phyloP scores from a whole-genome alignment of 2,888 invertebrate species.

The Nymphalis c-album region DNA sequence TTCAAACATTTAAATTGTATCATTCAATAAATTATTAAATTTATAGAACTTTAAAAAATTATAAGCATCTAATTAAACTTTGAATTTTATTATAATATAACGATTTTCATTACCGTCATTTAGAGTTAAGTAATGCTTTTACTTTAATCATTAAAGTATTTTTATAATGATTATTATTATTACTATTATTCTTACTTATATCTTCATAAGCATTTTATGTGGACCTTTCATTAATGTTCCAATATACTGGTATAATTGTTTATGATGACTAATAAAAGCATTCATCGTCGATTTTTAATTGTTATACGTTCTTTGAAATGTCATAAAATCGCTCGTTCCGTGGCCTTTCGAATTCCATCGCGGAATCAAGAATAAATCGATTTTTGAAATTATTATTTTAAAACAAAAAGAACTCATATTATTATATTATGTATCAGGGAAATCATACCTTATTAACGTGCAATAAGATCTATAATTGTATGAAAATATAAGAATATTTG shows the following conservation, averaged over 20 bases:
- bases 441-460: neutral
- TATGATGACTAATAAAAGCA: neutral
- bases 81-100: conserved; percentile 7
- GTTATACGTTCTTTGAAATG: neutral
- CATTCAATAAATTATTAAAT: neutral
- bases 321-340: conserved; percentile 13
- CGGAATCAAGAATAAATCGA: conserved; percentile 5
- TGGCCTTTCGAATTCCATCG: conserved; percentile 18
- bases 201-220: conserved; percentile 4
- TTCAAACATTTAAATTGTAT: neutral
- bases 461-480: neutral
- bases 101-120: neutral
- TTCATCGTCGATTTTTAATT: conserved; percentile 20
- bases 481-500: neutral
- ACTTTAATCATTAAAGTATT: neutral
- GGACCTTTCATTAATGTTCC: neutral
- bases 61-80: neutral
- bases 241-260: neutral
- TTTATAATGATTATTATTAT: neutral
- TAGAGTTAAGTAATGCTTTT: conserved; percentile 5
- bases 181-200: neutral
- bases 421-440: neutral
- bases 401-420: neutral
- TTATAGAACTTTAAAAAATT: neutral
- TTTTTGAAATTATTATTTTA: neutral